Base-by-base conservation (phyloP, 2,888 invertebrate genomes). In the Dynastes maya region DNA sequence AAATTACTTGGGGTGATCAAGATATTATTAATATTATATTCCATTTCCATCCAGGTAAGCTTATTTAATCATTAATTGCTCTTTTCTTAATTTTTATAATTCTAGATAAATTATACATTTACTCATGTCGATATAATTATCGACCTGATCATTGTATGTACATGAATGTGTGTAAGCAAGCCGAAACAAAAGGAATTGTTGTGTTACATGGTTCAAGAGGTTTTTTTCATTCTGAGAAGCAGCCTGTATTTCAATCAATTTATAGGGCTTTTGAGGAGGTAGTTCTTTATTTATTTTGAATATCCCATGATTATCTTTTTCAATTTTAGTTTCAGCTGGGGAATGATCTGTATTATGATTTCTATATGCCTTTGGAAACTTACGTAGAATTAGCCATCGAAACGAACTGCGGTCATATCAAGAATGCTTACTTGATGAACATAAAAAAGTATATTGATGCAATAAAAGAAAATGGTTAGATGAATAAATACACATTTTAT, bases 1-100 rank as follows among this genome's bases (percentile, higher is more conserved):
- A 95, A 85, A 96, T 98, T 80, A 97, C 97, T 0, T 98, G 97
- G 97, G 98, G 98, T n/a, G 98, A 98, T 89, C 98, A 98, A 90
- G 98, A 98, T 90, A 93, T 97, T 83, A 95, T 97, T 84, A 97
- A 97, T 86, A 96, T 97, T 85, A 94, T 96, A 86, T 96, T 97
- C 86, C 95, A 95, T 88, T 94, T 93, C 87, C 94, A 95, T 90
- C 94, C 96, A 83, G 93, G 93, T 93, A 87, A 84, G 83, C 45
- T 6, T 11, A 45, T 45, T 45, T 81, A 67, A 67, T 40, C 27
- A 49, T 77, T 40, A 55, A 63, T 63, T 32, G 11, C 67, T 5
- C 37, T 58, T 55, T 45, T 37, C 32, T 37, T 11, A 45, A 45
- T 45, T 45, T 11, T 45, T 45, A 45, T 45, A 45, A 9, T 32